Percentiles rank a stretch among this genome's conserved stretches.
phyloP scores from a whole-genome alignment of 2,888 invertebrate species.

The Eucriotettix oculatus region DNA sequence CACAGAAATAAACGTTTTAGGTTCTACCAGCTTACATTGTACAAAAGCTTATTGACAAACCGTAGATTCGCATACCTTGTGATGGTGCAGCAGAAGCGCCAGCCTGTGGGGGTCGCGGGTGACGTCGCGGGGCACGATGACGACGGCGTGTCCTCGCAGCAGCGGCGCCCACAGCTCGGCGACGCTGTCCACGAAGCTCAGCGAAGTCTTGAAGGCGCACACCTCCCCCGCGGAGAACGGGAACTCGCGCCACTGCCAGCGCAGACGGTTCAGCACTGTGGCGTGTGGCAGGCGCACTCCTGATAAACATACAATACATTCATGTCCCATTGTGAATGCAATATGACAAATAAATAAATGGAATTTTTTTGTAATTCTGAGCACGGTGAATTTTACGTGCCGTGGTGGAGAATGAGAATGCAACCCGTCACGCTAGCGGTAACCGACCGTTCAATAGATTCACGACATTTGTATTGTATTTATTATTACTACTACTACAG shows the following conservation, averaged over 20 bases:
- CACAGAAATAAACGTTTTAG: no score
- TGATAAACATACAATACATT: constrained; percentile 19
- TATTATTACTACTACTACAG: no score
- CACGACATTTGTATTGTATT: no score
- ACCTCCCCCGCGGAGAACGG: constrained; percentile 52
- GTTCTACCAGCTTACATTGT: no score
- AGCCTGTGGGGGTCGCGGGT: constrained; percentile 67
- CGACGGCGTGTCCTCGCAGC: constrained; percentile 48
- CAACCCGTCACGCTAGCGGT: no score
- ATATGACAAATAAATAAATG: no score
- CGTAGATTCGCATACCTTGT: constrained; percentile 34
- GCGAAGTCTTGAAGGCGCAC: constrained; percentile 77
- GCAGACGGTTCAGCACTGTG: constrained; percentile 62
- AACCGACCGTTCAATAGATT: no score
- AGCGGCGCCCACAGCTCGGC: constrained; percentile 78
- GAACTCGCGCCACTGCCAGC: constrained; percentile 75
- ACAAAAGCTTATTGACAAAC: no score
- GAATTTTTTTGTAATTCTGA: no score
- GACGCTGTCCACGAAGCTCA: constrained; percentile 82
- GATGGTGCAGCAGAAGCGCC: constrained; percentile 46
- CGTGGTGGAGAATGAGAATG: no score
- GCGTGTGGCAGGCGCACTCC: constrained; percentile 66
- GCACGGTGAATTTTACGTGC: no score
- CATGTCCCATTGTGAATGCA: not conserved
- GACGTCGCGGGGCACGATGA: constrained; percentile 54